Evolutionary conservation across 2,113 vertebrate genomes (phyloP).

Genomic region (Limanda limanda): DNA sequence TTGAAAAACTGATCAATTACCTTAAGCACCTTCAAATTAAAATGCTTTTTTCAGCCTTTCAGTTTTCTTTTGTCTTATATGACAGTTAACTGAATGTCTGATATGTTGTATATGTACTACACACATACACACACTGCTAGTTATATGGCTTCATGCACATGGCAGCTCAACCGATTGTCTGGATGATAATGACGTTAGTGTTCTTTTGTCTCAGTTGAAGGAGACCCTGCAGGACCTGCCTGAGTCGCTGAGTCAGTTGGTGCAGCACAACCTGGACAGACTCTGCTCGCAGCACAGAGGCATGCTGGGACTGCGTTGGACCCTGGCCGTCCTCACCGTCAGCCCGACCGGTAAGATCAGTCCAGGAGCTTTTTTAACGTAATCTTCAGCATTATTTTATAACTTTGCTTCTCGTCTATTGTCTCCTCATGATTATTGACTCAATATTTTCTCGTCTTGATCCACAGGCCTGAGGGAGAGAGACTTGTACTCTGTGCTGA

Average conservation of each 20-base stretch:
- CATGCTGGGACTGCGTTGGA: slow-evolving; percentile 72
- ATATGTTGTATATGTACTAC: no score
- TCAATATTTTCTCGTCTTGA: neutral
- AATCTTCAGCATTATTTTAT: no score
- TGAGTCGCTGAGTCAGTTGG: slow-evolving; percentile 79
- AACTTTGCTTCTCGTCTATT: neutral
- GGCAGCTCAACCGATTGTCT: neutral
- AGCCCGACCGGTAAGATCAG: slow-evolving; percentile 80
- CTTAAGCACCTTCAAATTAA: no score
- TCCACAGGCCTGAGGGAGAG: slow-evolving; percentile 84
- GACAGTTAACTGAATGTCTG: no score
- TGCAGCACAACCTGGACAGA: slow-evolving; percentile 80
- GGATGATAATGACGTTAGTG: neutral
- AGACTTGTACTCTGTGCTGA: slow-evolving; percentile 85
- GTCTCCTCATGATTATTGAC: neutral
- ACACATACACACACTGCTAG: neutral
- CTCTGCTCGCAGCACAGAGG: slow-evolving; percentile 82
- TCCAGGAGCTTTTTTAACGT: no score
- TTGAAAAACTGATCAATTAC: no score
- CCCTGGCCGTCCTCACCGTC: slow-evolving; percentile 80
- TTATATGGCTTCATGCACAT: neutral
- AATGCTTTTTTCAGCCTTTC: no score
- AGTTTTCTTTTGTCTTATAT: no score
- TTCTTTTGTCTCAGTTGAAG: slow-evolving; percentile 73
- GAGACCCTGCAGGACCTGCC: slow-evolving; percentile 83